A percentile compares a stretch with the other conserved stretches of the same genome.
phyloP scores from a whole-genome alignment of 1,140 invertebrate genomes.

The Drosophila repletoides region DNA sequence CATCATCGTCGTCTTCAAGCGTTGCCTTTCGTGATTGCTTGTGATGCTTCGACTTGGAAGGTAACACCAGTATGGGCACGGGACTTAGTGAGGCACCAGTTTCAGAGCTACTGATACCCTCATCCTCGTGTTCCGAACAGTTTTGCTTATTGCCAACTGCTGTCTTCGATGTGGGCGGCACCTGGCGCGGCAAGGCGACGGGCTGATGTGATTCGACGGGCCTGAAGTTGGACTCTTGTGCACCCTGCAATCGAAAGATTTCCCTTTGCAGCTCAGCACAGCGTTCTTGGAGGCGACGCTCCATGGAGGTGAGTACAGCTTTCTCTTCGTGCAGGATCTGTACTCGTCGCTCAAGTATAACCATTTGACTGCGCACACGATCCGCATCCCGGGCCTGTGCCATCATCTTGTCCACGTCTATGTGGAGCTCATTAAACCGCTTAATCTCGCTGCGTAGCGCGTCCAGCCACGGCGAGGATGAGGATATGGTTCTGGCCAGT shows the following conservation, averaged over 20 bases:
- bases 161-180: constrained; percentile 50
- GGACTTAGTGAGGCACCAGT: constrained; percentile 87
- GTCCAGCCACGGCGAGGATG: constrained; percentile 83
- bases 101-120: constrained; percentile 93
- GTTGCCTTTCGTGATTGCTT: constrained; percentile 55
- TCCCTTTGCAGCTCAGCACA: constrained; percentile 87
- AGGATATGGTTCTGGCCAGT: constrained; percentile 85
- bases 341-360: constrained; percentile 87
- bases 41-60: constrained; percentile 77
- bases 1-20: constrained; percentile 86
- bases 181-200: constrained; percentile 71
- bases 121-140: constrained; percentile 91
- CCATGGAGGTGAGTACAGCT: constrained; percentile 88
- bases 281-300: constrained; percentile 89
- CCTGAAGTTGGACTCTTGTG: constrained; percentile 73
- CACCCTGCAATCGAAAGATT: constrained; percentile 82
- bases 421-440: constrained; percentile 87
- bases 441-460: constrained; percentile 86
- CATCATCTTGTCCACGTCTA: constrained; percentile 86
- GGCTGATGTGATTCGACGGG: constrained; percentile 75
- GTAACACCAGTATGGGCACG: constrained; percentile 81
- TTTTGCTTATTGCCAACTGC: constrained; percentile 71
- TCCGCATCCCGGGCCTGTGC: constrained; percentile 76
- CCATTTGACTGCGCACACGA: constrained; percentile 84
- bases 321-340: constrained; percentile 92